These are phyloP conservation scores for Empis stercorea DNA, from an alignment of 2,888 invertebrate species.

Conservation along the genomic window DNA sequence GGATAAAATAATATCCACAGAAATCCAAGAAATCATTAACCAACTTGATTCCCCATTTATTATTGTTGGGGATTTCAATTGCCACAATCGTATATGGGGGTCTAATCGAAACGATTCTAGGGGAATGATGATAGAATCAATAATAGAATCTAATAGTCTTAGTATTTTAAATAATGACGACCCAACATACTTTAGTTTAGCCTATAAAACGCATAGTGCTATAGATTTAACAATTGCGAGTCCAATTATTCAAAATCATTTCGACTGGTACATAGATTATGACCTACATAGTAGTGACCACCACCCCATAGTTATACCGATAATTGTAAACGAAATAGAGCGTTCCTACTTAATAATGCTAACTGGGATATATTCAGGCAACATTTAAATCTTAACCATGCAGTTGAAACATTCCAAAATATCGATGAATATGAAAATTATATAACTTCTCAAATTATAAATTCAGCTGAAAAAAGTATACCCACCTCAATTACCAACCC, in stretches of 20 bases:
- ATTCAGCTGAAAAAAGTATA: too few species aligned
- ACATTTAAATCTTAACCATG: not conserved
- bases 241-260: not conserved
- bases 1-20: not conserved
- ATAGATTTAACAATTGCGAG: not conserved
- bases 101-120: slow-evolving; percentile 1
- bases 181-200: slow-evolving; percentile 1
- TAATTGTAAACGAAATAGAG: not conserved
- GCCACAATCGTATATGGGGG: slow-evolving; percentile 4
- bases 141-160: not conserved
- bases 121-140: slow-evolving; percentile 1
- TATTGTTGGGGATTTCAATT: slow-evolving; percentile 7
- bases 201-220: not conserved
- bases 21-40: not conserved
- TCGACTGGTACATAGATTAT: slow-evolving; percentile 2
- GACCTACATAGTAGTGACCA: slow-evolving; percentile 6
- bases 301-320: not conserved
- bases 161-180: slow-evolving; percentile 3
- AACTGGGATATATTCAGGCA: not conserved
- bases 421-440: not conserved
- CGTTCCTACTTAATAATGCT: too few species aligned
- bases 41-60: slow-evolving; percentile 6
- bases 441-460: not conserved
- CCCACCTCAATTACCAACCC: not conserved
- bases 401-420: not conserved